A percentile compares a stretch with the other conserved stretches of the same genome.
These are phyloP conservation scores for Mionectes macconnelli DNA, from an alignment of 2,113 vertebrate species.

Conservation along the genomic window DNA sequence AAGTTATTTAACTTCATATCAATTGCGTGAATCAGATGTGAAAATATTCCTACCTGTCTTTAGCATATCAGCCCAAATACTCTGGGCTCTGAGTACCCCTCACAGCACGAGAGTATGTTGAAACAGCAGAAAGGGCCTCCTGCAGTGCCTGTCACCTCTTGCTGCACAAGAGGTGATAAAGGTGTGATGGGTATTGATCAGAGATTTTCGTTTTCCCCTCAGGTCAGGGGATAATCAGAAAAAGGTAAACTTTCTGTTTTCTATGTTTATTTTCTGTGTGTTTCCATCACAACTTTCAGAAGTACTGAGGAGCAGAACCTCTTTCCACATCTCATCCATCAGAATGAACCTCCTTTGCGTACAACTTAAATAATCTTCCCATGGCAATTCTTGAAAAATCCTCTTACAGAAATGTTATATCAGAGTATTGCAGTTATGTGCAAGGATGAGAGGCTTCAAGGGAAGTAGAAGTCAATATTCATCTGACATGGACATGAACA, in stretches of 20 bases:
- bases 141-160: background rate
- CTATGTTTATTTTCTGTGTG: rapidly evolving
- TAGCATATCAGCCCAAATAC: background rate
- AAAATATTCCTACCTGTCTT: background rate
- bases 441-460: background rate
- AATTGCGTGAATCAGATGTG: background rate
- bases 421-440: background rate
- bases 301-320: background rate
- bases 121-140: background rate
- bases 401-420: background rate
- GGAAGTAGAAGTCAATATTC: background rate
- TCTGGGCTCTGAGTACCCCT: background rate
- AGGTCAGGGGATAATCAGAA: background rate
- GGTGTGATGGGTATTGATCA: background rate
- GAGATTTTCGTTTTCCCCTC: background rate
- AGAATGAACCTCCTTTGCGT: background rate
- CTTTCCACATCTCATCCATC: background rate
- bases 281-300: background rate
- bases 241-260: background rate
- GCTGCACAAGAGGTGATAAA: background rate
- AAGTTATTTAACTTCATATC: background rate
- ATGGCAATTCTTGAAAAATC: background rate
- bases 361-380: background rate
- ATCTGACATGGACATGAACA: background rate
- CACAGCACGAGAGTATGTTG: rapidly evolving